These are phyloP conservation scores for Didymodactylos carnosus DNA, from an alignment of 2,888 invertebrate species.

Conservation along the genomic window DNA sequence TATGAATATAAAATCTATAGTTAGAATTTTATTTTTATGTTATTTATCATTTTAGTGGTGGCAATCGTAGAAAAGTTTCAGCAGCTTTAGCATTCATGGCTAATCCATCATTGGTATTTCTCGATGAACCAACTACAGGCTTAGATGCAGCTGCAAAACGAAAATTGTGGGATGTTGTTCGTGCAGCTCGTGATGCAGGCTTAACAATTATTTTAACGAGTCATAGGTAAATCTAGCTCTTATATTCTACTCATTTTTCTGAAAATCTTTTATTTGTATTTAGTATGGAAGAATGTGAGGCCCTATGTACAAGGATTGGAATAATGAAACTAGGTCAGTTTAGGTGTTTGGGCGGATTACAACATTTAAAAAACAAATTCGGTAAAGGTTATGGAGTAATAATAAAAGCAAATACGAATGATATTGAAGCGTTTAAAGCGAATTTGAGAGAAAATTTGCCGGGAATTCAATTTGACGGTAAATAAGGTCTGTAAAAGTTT, in stretches of 20 bases:
- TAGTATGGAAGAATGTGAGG: constrained; percentile 14
- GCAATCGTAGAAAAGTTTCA: constrained; percentile 35
- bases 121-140: constrained; percentile 37
- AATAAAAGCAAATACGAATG: neutral
- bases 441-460: neutral
- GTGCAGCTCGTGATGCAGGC: constrained; percentile 25
- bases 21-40: neutral
- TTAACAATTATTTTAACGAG: constrained; percentile 32
- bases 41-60: constrained; percentile 29
- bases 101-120: constrained; percentile 31
- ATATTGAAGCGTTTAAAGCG: neutral
- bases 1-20: neutral
- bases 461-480: neutral
- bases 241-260: too few species aligned
- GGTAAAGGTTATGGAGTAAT: neutral
- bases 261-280: too few species aligned
- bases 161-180: constrained; percentile 33
- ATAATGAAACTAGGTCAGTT: neutral
- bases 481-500: neutral
- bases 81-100: constrained; percentile 35
- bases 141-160: constrained; percentile 36
- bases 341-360: neutral
- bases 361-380: neutral
- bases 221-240: constrained; percentile 22
- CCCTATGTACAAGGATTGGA: constrained; percentile 1